Evolutionary conservation across 2,797 vertebrate genomes (phyloP), one percentile per base, ranked within the genome.

Genomic region (Microctenopoma steveboyesi): DNA sequence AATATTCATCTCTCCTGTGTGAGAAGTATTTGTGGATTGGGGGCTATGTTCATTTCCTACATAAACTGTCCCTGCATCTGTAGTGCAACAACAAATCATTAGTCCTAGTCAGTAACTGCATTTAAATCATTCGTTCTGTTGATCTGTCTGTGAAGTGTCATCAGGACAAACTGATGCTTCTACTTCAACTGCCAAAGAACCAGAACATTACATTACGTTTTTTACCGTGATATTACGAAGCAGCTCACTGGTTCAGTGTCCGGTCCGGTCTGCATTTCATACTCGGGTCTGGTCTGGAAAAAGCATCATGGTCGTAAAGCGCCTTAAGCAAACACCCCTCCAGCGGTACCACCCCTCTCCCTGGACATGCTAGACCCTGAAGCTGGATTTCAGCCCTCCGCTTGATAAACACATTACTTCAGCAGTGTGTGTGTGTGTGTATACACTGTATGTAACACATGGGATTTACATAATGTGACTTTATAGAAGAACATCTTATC

Each of bases 271-370:
- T 86, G 72, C 65, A 18, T 65, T 82, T 86, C 80, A 79, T 74
- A 28, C 62, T 33, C 64, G 60, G 56, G 68, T 76, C 79, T 81
- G 77, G 76, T 92, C 93, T 94, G 94, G 90, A 91, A 94, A 94
- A 94, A 72, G 79, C 88, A 95, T 95, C 92, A 94, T 9, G 78
- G 56, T 82, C 84, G 78, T 93, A 92, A 94, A 94, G 70, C 80
- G 74, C 76, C 89, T 91, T 86, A 88, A 84, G 89, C 85, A 94
- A 93, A 93, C 91, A 92, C 80, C 83, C 82, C 80, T 90, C 62
- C 72, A 43, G 88, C 85, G 79, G 79, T 75, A 83, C 74, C 82
- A 77, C 74, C 80, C 82, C 80, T 83, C 77, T 78, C 79, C 30
- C 47, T 59, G 76, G 78, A 78, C 69, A 68, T 64, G 73, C 63